phyloP scores from a whole-genome alignment of 2,888 invertebrate species.

The Oegoconia quadripuncta region DNA sequence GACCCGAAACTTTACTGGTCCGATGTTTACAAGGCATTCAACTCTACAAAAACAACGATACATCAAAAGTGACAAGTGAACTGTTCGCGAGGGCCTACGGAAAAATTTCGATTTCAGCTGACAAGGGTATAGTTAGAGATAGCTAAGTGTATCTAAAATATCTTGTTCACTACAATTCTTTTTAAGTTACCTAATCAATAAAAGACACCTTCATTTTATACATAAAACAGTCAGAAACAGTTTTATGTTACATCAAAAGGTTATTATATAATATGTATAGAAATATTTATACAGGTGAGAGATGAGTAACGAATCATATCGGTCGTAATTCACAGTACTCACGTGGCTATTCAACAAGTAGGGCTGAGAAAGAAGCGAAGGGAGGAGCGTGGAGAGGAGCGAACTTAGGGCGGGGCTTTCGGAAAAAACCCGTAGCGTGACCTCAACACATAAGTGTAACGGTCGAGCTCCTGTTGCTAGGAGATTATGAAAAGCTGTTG shows the following conservation, averaged over 20 bases:
- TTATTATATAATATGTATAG: not conserved
- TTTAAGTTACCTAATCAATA: conserved; percentile 38
- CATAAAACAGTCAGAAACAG: not conserved
- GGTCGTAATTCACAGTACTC: conserved; percentile 55
- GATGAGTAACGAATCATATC: conserved; percentile 52
- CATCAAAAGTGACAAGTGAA: conserved; percentile 74
- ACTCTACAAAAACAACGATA: conserved; percentile 71
- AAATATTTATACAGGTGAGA: conserved; percentile 26
- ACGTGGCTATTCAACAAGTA: conserved; percentile 63
- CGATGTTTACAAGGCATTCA: conserved; percentile 61
- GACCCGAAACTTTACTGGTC: conserved; percentile 59
- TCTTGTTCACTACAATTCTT: conserved; percentile 51
- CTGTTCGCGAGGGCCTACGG: conserved; percentile 49
- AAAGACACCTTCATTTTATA: conserved; percentile 30
- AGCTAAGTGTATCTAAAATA: no score
- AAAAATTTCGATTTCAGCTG: conserved; percentile 59
- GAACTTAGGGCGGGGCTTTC: conserved; percentile 63
- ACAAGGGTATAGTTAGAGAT: conserved; percentile 48
- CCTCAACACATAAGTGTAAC: conserved; percentile 61
- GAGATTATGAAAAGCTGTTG: conserved; percentile 54
- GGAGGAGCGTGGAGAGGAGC: conserved; percentile 70
- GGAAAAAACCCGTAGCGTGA: conserved; percentile 66
- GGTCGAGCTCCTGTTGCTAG: conserved; percentile 59
- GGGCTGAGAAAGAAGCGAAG: conserved; percentile 59
- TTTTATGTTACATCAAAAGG: not conserved